Evolutionary conservation across 2,113 vertebrate genomes (phyloP).

Genomic region (Rhegmatorhina hoffmannsi): DNA sequence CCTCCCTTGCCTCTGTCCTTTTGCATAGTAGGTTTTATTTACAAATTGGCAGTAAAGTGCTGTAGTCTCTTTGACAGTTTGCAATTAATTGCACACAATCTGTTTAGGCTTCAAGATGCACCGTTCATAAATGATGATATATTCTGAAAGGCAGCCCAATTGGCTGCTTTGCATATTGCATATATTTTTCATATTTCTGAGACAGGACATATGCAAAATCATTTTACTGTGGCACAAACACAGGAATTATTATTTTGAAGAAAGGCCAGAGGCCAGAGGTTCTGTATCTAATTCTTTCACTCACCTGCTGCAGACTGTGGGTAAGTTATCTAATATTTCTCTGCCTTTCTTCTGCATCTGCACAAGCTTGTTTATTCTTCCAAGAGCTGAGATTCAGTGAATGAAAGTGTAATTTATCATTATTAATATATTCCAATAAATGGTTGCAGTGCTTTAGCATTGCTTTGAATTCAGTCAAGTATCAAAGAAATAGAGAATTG

Average conservation of each 20-base stretch:
- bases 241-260: conserved; percentile 20
- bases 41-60: conserved; percentile 36
- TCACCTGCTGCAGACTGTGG: background rate
- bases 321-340: conserved; percentile 18
- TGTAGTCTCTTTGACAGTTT: conserved; percentile 46
- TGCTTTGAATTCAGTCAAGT: background rate
- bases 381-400: conserved; percentile 1
- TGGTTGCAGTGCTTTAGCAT: background rate
- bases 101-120: conserved; percentile 48
- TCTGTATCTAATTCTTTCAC: conserved; percentile 24
- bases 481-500: background rate
- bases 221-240: conserved; percentile 37
- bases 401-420: conserved; percentile 23
- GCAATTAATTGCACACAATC: conserved; percentile 61
- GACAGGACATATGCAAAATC: conserved; percentile 42
- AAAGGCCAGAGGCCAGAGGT: conserved; percentile 48
- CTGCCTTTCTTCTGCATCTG: conserved; percentile 24
- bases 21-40: conserved; percentile 29
- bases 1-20: background rate
- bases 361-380: conserved; percentile 26
- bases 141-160: conserved; percentile 49
- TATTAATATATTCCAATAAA: conserved; percentile 45
- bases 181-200: conserved; percentile 50
- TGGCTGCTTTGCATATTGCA: conserved; percentile 55
- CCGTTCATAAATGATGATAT: conserved; percentile 45